A percentile compares a stretch with the other conserved stretches of the same genome.
Evolutionary conservation across 2,113 vertebrate genomes (phyloP).

Genomic region (Chaetura pelagica): DNA sequence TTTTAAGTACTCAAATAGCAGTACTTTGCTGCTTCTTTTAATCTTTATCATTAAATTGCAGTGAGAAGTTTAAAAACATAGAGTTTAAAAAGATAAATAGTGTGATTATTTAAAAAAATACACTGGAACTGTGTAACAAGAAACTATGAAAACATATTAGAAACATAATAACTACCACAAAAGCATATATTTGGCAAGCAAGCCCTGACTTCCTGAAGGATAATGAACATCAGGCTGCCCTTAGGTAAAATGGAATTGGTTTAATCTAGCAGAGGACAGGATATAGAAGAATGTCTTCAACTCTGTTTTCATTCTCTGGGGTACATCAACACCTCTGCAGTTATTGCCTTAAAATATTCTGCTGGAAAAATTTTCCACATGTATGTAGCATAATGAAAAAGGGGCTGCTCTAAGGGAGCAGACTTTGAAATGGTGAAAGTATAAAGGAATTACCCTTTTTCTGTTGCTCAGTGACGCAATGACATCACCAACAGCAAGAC

Average conservation of each 20-base stretch:
- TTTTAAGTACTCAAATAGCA: neutral
- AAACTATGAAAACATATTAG: neutral
- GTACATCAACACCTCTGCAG: neutral
- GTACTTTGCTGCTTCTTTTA: neutral
- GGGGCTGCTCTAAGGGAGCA: neutral
- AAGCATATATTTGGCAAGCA: conserved; percentile 12
- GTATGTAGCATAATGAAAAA: neutral
- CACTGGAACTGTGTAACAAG: neutral
- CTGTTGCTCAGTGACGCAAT: neutral
- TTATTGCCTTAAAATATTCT: neutral
- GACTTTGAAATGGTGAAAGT: neutral
- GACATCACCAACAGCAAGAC: neutral
- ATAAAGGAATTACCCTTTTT: neutral
- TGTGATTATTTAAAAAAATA: neutral
- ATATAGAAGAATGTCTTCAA: neutral
- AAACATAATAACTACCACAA: neutral
- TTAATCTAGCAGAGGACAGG: neutral
- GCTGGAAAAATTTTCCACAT: neutral
- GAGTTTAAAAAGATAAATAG: neutral
- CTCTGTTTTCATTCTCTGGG: neutral
- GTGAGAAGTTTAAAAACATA: neutral
- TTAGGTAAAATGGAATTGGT: conserved; percentile 21
- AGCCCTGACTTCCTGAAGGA: neutral
- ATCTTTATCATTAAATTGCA: neutral
- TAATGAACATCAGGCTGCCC: conserved; percentile 15